Evolutionary conservation across 2,888 invertebrate genomes (phyloP).

Genomic region (Trachelus tabidus): DNA sequence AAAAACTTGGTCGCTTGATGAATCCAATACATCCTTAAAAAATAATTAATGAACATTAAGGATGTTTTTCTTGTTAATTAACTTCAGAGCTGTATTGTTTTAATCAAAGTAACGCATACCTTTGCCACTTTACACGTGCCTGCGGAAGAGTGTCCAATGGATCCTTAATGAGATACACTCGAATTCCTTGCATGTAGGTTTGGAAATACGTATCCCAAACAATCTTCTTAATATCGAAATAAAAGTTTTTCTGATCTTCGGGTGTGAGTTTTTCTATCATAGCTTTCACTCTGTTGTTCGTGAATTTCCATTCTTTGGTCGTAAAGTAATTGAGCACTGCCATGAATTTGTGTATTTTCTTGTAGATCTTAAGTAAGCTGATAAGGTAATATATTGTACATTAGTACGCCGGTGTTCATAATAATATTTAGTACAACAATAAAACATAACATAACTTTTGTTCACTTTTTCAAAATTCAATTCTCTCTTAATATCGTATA

Average conservation of each 20-base stretch:
- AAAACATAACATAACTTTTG: background rate
- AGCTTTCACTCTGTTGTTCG: conserved; percentile 71
- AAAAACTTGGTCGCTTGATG: conserved; percentile 58
- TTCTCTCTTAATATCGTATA: background rate
- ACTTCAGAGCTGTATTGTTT: conserved; percentile 18
- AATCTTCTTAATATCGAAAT: conserved; percentile 78
- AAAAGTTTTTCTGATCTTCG: conserved; percentile 74
- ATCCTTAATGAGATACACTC: conserved; percentile 84
- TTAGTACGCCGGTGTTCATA: background rate
- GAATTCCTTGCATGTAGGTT: conserved; percentile 77
- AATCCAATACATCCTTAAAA: conserved; percentile 61
- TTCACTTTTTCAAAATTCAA: background rate
- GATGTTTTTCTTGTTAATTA: background rate
- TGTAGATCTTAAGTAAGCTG: conserved; percentile 82
- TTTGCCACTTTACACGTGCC: conserved; percentile 69
- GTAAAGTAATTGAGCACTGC: conserved; percentile 84
- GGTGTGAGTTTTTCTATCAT: conserved; percentile 72
- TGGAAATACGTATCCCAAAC: conserved; percentile 82
- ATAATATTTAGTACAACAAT: background rate
- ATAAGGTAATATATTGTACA: conserved; percentile 19
- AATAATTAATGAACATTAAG: background rate
- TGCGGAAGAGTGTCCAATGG: conserved; percentile 79
- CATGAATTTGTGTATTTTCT: conserved; percentile 79
- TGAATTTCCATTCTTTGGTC: conserved; percentile 80
- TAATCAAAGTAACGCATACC: conserved; percentile 60